These are phyloP conservation scores for Pollenia amentaria DNA, from an alignment of 2,888 invertebrate genomes.

Conservation along the genomic window DNA sequence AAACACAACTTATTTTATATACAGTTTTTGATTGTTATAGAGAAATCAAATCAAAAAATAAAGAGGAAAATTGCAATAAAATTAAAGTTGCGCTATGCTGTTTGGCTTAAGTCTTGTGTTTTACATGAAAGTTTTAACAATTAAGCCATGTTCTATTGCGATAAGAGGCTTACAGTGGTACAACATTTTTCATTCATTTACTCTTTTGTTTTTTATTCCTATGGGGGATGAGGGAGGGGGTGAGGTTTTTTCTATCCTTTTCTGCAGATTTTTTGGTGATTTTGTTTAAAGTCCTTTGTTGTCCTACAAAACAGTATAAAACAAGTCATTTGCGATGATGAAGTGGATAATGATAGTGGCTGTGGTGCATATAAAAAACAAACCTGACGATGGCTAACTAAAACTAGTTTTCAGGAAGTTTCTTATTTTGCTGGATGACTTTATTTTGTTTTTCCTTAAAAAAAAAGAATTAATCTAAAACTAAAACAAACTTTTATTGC, in stretches of 20 bases:
- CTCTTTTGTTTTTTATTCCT: constrained; percentile 8
- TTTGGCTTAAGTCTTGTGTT: constrained; percentile 41
- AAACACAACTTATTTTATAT: not conserved
- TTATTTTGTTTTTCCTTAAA: not conserved
- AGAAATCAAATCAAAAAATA: not conserved
- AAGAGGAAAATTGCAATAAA: not conserved
- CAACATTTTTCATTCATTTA: constrained; percentile 52
- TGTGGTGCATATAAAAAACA: not conserved
- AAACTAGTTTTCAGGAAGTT: constrained; percentile 8
- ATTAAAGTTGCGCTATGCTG: constrained; percentile 12
- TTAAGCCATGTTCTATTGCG: constrained; percentile 60
- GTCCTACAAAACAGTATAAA: constrained; percentile 2
- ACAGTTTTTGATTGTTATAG: not conserved
- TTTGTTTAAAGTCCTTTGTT: constrained; percentile 32
- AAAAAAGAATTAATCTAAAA: not conserved
- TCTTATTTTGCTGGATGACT: not conserved
- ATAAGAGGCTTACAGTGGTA: constrained; percentile 68
- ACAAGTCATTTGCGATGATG: constrained; percentile 2
- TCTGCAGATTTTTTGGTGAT: not conserved
- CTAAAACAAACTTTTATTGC: not conserved
- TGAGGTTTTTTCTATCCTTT: not conserved
- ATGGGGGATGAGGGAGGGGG: not conserved
- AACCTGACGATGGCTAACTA: not conserved
- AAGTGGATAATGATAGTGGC: not conserved
- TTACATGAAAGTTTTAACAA: constrained; percentile 61